Evolutionary conservation across 2,888 invertebrate genomes (phyloP).

Genomic region (Thymelicus sylvestris): DNA sequence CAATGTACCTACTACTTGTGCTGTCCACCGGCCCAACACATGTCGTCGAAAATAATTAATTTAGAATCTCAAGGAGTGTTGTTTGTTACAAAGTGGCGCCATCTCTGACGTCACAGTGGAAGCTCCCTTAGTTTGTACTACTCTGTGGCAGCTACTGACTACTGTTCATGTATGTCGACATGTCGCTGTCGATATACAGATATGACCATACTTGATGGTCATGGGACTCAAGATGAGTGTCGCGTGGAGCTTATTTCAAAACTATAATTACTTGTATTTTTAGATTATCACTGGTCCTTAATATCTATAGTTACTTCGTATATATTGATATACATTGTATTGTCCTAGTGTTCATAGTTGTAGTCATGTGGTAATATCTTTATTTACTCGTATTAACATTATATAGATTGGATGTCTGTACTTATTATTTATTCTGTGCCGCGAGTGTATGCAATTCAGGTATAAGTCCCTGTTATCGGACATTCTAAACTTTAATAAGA

Average conservation of each 20-base stretch:
- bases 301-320: conserved; percentile 6
- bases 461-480: background rate
- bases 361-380: conserved; percentile 15
- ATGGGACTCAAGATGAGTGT: too few species aligned
- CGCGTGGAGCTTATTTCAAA: background rate
- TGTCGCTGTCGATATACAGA: too few species aligned
- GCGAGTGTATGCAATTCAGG: background rate
- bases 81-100: too few species aligned
- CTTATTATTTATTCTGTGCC: background rate
- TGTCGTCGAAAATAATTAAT: too few species aligned
- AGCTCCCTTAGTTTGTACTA: too few species aligned
- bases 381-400: conserved; percentile 16
- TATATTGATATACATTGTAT: conserved; percentile 14
- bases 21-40: too few species aligned
- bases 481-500: conserved; percentile 7
- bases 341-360: conserved; percentile 19
- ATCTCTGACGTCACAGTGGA: too few species aligned
- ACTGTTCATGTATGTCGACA: too few species aligned
- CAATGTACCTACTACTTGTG: too few species aligned
- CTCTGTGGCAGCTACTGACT: too few species aligned
- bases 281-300: conserved; percentile 16
- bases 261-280: background rate
- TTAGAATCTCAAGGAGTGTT: too few species aligned
- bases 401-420: conserved; percentile 26
- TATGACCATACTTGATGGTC: too few species aligned